Evolutionary conservation across 30 jellyfish, hydroid and myxozoan species (phyloP), one percentile per base, ranked within the genome.

Genomic region (Cassiopea andromeda): DNA sequence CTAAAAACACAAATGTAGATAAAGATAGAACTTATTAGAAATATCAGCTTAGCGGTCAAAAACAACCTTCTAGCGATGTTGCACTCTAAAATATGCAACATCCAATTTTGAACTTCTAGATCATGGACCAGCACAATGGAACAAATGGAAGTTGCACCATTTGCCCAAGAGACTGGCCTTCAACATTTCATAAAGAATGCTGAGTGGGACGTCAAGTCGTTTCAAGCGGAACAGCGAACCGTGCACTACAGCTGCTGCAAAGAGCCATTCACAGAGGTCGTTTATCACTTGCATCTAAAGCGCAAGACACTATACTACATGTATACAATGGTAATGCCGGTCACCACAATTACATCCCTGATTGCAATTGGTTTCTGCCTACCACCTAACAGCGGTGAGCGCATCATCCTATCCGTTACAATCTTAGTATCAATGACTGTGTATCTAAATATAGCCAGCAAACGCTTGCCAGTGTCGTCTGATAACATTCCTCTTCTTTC

Each of bases 371-470:
- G 94, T 1, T 91, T 91, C 87, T 85, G 92, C 49, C 47, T 91
- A 19, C 97, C 97, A 12, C 95, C 97, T 64, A 85, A 82, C 72
- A 74, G 97, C 17, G 97, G 95, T 46, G 97, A 92, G 49, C 72
- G 97, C 46, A 92, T 92, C 83, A 88, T 81, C 13, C 77, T 92
- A 18, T 83, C 92, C 2, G 91, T 92, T 46, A 92, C 97, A 9
- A 81, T 88, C 3, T 83, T 92, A 57, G 97, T 92, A 19, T 75
- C 97, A 43, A 92, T 92, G 94, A 92, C 93, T 3, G 97, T 92
- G 57, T 92, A 92, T 61, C 60, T 92, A 27, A 92, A 92, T 58
- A 78, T 92, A 9, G 97, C 95, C 12, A 80, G 95, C 71, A 92
- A 92, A 58, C 74, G 78, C 54, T 82, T 92, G 77, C 97, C 97